These are phyloP conservation scores for Oryzias sinensis DNA, from an alignment of 2,797 vertebrate species.

Conservation along the genomic window DNA sequence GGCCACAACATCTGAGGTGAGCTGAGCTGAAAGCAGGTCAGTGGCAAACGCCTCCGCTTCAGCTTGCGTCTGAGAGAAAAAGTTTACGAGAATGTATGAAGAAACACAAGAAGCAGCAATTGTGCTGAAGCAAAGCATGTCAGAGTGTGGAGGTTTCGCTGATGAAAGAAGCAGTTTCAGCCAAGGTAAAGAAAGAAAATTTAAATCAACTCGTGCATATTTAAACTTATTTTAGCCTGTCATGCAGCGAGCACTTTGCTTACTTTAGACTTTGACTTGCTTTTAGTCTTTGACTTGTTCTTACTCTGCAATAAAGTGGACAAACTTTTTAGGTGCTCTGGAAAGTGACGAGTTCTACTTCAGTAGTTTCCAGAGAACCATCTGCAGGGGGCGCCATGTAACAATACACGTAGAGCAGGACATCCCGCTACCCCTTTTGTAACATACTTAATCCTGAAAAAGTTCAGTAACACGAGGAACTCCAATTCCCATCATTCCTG, in stretches of 20 bases:
- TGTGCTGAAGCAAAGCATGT: conserved; percentile 26
- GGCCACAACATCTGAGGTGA: conserved; percentile 68
- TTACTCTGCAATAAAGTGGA: conserved; percentile 76
- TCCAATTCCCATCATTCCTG: background rate
- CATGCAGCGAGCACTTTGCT: conserved; percentile 59
- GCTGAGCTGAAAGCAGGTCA: conserved; percentile 47
- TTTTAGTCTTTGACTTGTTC: conserved; percentile 61
- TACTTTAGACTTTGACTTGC: conserved; percentile 79
- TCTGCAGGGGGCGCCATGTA: conserved; percentile 23
- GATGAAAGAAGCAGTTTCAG: background rate
- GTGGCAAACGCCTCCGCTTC: conserved; percentile 47
- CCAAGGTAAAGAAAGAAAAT: background rate
- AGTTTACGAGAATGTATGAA: background rate
- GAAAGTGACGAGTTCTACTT: background rate
- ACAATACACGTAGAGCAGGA: background rate
- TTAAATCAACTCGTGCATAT: conserved; percentile 7
- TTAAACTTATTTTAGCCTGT: background rate
- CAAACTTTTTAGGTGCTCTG: conserved; percentile 24
- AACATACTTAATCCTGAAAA: background rate
- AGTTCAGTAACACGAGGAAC: background rate
- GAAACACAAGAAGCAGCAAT: background rate
- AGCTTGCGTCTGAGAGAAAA: conserved; percentile 64
- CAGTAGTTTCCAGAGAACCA: background rate
- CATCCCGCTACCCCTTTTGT: too few relatives aligned
- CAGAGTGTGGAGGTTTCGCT: background rate